Conservation (phyloP, 2,888 invertebrate species). For the Volucella bombylans region DNA sequence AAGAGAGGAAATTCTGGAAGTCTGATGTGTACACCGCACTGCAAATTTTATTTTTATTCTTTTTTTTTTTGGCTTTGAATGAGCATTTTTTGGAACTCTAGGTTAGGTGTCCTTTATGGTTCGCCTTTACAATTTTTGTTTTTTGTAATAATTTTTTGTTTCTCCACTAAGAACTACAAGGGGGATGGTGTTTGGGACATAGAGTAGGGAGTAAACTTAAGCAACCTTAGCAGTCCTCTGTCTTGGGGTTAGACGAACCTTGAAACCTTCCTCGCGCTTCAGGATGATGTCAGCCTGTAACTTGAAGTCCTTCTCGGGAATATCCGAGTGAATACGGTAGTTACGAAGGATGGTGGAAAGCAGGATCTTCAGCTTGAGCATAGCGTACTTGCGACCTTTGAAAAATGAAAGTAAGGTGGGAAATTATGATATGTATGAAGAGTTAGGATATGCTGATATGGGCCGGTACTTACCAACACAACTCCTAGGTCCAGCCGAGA, state of each 20-base stretch:
- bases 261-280: slow-evolving; percentile 90
- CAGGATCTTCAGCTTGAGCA: slow-evolving; percentile 90
- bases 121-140: slow-evolving; percentile 41
- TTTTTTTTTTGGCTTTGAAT: slow-evolving; percentile 39
- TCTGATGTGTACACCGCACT: slow-evolving; percentile 67
- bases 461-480: slow-evolving; percentile 86
- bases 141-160: slow-evolving; percentile 45
- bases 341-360: slow-evolving; percentile 89
- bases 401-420: slow-evolving; percentile 25
- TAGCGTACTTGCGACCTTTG: slow-evolving; percentile 90
- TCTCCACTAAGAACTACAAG: slow-evolving; percentile 59
- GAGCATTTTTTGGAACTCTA: slow-evolving; percentile 35
- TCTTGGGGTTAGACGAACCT: slow-evolving; percentile 87
- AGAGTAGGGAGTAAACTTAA: slow-evolving; percentile 23
- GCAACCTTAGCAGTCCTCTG: slow-evolving; percentile 74
- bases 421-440: background rate
- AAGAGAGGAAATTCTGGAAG: slow-evolving; percentile 40
- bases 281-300: slow-evolving; percentile 90
- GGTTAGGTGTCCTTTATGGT: slow-evolving; percentile 21
- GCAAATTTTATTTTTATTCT: slow-evolving; percentile 39
- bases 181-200: slow-evolving; percentile 52
- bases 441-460: slow-evolving; percentile 43
- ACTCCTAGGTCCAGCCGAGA: slow-evolving; percentile 92
- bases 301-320: slow-evolving; percentile 87
- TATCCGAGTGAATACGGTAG: slow-evolving; percentile 87